Base-by-base conservation (phyloP, 2,797 vertebrate genomes). In the Platyrinchus mystaceus region DNA sequence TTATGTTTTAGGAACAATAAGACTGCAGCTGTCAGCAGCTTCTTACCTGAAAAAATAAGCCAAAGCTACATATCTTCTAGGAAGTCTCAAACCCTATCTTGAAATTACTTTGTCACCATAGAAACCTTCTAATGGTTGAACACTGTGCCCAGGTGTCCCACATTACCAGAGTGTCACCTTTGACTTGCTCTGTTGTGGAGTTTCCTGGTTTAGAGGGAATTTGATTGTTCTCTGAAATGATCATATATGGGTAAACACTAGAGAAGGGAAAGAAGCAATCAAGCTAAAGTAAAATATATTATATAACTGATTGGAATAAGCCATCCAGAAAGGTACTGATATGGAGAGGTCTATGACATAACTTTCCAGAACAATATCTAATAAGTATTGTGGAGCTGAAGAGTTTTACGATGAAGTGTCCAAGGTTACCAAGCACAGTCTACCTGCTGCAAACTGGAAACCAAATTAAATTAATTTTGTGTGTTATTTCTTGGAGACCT, bases 71-170 rank as follows among this genome's bases (percentile, higher is more conserved):
- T 62, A 56, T 78, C 58, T 86, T 66, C 62, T 47, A 63, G 37
- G 17, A 62, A 28, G 28, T n/a, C 47, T 93, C 73, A 85, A 80
- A 62, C 2, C 9, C 28, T 73, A 34, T 34, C 63, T 77, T 78
- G 53, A 93, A 92, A 91, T 87, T 52, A 24, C 37, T 58, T 47
- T 69, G 79, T 88, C 66, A 56, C 84, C 89, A 87, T 76, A 83
- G 92, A 39, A 89, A 92, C 73, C 12, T 80, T 43, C 24, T 47
- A 53, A 41, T 19, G 28, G 36, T 73, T 95, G 71, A 89, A 83
- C 21, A 26, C 0, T 0, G 32, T 78, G 15, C 7, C 10, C 36
- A 37, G 39, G 36, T 74, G 55, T 71, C 32, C 39, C 52, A 49
- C 12, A 13, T 70, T 46, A 67, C 6, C 52, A 36, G 24, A 80